Percentiles rank a stretch among this genome's conserved stretches.
Evolutionary conservation across 2,888 invertebrate genomes (phyloP).

Genomic region (Sphinx pinastri): DNA sequence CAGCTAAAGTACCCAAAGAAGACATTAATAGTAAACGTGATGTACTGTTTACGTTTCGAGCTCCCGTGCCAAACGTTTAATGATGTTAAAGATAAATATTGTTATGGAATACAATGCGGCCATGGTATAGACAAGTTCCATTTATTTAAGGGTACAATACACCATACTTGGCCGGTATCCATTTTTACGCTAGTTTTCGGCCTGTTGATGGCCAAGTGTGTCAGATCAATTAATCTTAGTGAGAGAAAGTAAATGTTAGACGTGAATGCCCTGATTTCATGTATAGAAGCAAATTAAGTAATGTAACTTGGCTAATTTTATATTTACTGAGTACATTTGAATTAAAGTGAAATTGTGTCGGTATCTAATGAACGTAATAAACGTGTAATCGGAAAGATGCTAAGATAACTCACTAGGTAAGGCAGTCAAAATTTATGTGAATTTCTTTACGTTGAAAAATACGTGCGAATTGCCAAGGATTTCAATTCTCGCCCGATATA

Average conservation of each 20-base stretch:
- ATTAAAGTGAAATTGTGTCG: too few species aligned
- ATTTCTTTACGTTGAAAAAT: too few species aligned
- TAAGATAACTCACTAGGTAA: too few species aligned
- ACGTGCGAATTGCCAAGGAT: too few species aligned
- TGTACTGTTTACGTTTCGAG: constrained; percentile 22
- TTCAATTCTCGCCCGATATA: too few species aligned
- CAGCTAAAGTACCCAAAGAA: constrained; percentile 20
- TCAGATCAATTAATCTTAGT: constrained; percentile 4
- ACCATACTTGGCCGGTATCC: constrained; percentile 58
- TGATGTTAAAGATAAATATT: constrained; percentile 36
- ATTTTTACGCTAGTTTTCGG: constrained; percentile 37
- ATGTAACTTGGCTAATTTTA: too few species aligned
- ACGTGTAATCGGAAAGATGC: too few species aligned
- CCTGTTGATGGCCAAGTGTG: constrained; percentile 21
- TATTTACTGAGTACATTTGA: too few species aligned
- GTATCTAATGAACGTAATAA: too few species aligned
- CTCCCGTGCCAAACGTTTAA: constrained; percentile 43
- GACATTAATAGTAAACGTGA: neutral
- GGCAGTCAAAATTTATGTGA: too few species aligned
- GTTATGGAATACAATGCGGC: constrained; percentile 28
- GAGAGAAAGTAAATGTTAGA: constrained; percentile 6
- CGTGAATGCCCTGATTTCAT: neutral
- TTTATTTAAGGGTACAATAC: constrained; percentile 42
- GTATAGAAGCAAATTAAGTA: neutral
- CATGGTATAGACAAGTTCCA: constrained; percentile 41